Conservation (phyloP, 1,140 invertebrate species). For the Sogatella furcifera region DNA sequence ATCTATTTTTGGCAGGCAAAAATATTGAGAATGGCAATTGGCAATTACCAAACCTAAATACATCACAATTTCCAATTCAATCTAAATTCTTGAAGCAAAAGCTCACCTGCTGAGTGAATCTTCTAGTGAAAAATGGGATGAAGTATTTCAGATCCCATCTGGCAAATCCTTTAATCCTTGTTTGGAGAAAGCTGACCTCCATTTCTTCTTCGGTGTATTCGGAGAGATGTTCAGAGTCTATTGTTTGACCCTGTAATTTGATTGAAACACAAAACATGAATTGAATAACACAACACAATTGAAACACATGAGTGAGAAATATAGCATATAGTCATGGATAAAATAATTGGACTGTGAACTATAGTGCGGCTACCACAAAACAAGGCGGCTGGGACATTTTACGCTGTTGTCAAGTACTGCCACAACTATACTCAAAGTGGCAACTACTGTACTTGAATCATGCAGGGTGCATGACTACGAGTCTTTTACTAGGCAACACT, state of each 20-base stretch:
- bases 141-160: conserved; percentile 87
- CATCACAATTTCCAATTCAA: not conserved
- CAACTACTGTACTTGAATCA: too few species aligned
- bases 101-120: conserved; percentile 79
- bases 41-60: too few species aligned
- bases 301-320: too few species aligned
- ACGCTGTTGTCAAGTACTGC: too few species aligned
- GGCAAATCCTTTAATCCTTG: conserved; percentile 71
- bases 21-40: not conserved
- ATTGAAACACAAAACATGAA: conserved; percentile 19
- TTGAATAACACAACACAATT: conserved; percentile 16
- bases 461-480: too few species aligned
- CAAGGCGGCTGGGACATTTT: too few species aligned
- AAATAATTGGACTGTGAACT: too few species aligned
- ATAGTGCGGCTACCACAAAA: too few species aligned
- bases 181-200: conserved; percentile 57
- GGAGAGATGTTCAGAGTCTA: conserved; percentile 91
- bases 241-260: conserved; percentile 66
- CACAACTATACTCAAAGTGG: too few species aligned
- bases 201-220: conserved; percentile 85
- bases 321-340: not conserved
- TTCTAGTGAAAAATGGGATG: conserved; percentile 87
- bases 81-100: conserved; percentile 3
- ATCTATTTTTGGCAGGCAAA: not conserved
- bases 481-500: too few species aligned